Conservation (phyloP, 1,140 invertebrate species). For the Nasonia longicornis region DNA sequence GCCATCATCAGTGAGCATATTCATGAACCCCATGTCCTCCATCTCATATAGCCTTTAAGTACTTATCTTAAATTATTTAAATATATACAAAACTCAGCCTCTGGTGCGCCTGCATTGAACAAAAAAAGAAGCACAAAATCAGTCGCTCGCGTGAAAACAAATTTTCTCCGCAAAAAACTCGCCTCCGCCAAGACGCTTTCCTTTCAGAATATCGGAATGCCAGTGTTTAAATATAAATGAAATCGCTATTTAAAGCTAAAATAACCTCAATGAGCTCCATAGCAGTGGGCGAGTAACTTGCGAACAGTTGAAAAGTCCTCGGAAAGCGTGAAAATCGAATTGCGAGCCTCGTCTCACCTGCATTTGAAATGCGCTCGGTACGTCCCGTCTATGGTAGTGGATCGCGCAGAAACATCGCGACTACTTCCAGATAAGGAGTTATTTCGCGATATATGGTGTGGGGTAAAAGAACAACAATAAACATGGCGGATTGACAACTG, state of each 20-base stretch:
- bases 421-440: constrained; percentile 44
- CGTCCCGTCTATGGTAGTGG: constrained; percentile 39
- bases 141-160: too few species aligned
- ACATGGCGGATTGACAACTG: constrained; percentile 32
- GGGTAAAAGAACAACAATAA: constrained; percentile 42
- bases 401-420: constrained; percentile 23
- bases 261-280: constrained; percentile 7
- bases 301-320: not conserved
- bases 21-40: constrained; percentile 48
- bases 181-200: not conserved
- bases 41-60: constrained; percentile 7
- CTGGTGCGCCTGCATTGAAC: not conserved
- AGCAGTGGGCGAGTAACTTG: not conserved
- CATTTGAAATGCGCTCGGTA: constrained; percentile 28
- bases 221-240: constrained; percentile 7
- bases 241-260: constrained; percentile 10
- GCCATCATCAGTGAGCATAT: constrained; percentile 60
- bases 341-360: not conserved
- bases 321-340: not conserved
- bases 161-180: not conserved
- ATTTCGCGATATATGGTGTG: constrained; percentile 44
- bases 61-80: constrained; percentile 4
- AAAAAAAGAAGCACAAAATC: not conserved
- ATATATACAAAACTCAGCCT: not conserved
- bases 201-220: not conserved